phyloP scores from a whole-genome alignment of 2,113 vertebrate genomes.

The Gymnorhina tibicen region DNA sequence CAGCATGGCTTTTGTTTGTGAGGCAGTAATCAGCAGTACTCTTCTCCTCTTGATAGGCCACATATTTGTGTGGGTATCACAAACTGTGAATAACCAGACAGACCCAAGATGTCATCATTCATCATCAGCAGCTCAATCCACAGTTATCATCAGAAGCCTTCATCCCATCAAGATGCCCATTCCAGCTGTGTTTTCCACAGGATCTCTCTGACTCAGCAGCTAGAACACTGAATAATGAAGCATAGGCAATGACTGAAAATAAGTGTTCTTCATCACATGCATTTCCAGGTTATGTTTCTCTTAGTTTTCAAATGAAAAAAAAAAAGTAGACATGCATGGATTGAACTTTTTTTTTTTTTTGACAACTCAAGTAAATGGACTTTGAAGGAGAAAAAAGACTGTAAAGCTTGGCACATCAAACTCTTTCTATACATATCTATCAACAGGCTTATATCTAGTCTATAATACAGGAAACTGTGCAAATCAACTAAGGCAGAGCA shows the following conservation, averaged over 20 bases:
- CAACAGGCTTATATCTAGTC: slow-evolving; percentile 35
- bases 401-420: slow-evolving; percentile 34
- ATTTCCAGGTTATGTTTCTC: not conserved
- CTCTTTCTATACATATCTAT: slow-evolving; percentile 30
- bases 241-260: not conserved
- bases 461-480: slow-evolving; percentile 38
- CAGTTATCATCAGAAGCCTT: not conserved
- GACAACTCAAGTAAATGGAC: slow-evolving; percentile 58
- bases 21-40: not conserved
- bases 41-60: not conserved
- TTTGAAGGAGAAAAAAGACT: not conserved
- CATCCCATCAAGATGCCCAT: not conserved
- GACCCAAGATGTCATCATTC: not conserved
- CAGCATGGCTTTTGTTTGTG: not conserved
- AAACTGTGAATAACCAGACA: not conserved
- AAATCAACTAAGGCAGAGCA: slow-evolving; percentile 38
- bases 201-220: not conserved
- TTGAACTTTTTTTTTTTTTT: not conserved
- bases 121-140: not conserved
- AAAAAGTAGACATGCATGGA: not conserved
- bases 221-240: not conserved
- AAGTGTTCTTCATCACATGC: not conserved
- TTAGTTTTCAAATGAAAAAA: not conserved
- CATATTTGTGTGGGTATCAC: not conserved
- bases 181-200: not conserved